Evolutionary conservation across 1,140 invertebrate species (phyloP).

Genomic region (Cyrtorhinus lividipennis): DNA sequence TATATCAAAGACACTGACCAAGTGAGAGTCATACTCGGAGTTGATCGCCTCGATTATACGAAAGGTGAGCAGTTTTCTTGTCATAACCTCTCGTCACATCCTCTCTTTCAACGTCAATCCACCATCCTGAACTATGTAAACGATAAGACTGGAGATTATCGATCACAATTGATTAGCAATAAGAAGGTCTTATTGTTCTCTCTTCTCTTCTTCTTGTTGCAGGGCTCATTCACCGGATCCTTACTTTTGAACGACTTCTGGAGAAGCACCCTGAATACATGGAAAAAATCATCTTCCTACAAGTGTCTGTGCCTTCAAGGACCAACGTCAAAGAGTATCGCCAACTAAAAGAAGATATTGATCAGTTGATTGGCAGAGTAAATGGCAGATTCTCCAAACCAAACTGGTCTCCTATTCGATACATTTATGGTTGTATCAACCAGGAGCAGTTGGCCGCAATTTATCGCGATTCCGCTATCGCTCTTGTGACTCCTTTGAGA

Average conservation of each 20-base stretch:
- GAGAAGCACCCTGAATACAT: conserved; percentile 76
- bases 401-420: conserved; percentile 81
- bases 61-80: conserved; percentile 41
- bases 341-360: conserved; percentile 79
- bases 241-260: conserved; percentile 67
- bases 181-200: no score
- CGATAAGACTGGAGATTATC: no score
- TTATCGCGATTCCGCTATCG: conserved; percentile 71
- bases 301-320: conserved; percentile 78
- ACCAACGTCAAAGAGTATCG: conserved; percentile 84
- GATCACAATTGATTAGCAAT: no score
- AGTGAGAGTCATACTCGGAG: conserved; percentile 71
- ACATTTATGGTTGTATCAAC: conserved; percentile 77
- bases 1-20: conserved; percentile 36
- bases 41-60: conserved; percentile 80
- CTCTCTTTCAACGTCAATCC: no score
- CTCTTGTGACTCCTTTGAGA: conserved; percentile 68
- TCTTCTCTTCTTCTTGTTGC: no score
- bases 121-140: no score
- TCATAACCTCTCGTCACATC: no score
- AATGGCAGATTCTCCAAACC: conserved; percentile 75
- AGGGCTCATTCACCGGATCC: conserved; percentile 59
- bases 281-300: conserved; percentile 62
- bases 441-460: conserved; percentile 73
- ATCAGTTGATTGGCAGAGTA: conserved; percentile 72